These are phyloP conservation scores for Rhopalosiphum maidis DNA, from an alignment of 1,140 invertebrate genomes.

Conservation along the genomic window DNA sequence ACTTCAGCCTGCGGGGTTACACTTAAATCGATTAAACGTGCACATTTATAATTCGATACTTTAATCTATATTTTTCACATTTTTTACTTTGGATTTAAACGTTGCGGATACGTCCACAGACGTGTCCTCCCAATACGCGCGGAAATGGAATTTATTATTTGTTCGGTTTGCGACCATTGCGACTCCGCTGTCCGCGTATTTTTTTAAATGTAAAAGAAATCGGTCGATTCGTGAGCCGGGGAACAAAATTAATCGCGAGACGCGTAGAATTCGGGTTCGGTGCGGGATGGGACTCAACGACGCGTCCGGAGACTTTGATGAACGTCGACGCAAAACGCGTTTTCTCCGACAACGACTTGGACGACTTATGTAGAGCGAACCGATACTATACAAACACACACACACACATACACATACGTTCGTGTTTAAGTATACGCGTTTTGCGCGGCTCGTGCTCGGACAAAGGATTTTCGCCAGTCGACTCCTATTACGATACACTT, in stretches of 20 bases:
- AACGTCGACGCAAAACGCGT: background rate
- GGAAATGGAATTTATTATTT: too few relatives aligned
- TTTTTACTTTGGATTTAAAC: background rate
- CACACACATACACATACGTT: background rate
- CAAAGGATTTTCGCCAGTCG: slow-evolving; percentile 41
- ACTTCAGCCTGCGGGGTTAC: background rate
- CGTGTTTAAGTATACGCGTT: background rate
- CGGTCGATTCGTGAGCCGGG: background rate
- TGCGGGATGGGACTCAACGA: background rate
- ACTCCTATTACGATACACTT: background rate
- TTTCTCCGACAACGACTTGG: background rate
- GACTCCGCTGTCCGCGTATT: too few relatives aligned
- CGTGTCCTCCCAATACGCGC: too few relatives aligned
- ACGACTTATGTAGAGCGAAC: background rate
- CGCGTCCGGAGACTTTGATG: slow-evolving; percentile 11
- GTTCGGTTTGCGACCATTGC: too few relatives aligned
- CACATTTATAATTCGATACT: background rate
- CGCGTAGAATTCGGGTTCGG: too few relatives aligned
- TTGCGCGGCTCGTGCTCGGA: background rate
- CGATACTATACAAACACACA: background rate
- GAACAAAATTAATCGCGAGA: too few relatives aligned
- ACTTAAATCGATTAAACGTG: background rate
- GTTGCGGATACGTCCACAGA: too few relatives aligned
- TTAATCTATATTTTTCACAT: background rate
- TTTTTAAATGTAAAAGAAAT: background rate